These are phyloP conservation scores for Paratrypauchen microcephalus DNA, from an alignment of 2,797 vertebrate genomes.

Conservation along the genomic window DNA sequence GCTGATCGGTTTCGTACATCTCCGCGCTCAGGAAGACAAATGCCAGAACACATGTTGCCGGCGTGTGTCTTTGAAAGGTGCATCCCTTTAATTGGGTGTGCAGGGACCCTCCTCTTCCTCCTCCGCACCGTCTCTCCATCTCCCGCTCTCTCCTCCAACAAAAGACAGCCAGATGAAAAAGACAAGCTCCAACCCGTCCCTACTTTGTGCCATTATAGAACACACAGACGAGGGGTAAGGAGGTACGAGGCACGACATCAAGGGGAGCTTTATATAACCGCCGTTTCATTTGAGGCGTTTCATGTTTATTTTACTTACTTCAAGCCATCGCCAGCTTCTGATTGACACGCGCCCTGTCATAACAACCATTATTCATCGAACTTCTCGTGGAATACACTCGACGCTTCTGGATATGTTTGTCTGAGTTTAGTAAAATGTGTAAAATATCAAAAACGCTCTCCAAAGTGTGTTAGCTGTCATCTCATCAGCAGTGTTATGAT, in stretches of 20 bases:
- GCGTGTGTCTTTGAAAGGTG: constrained; percentile 80
- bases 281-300: constrained; percentile 79
- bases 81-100: constrained; percentile 87
- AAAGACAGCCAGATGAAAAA: constrained; percentile 84
- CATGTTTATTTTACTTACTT: constrained; percentile 82
- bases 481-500: constrained; percentile 80
- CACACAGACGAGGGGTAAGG: constrained; percentile 82
- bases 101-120: constrained; percentile 78
- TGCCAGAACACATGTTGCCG: constrained; percentile 85
- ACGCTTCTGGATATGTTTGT: constrained; percentile 85
- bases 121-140: constrained; percentile 42
- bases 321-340: constrained; percentile 72
- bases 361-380: constrained; percentile 84
- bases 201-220: constrained; percentile 84
- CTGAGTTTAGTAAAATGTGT: constrained; percentile 81
- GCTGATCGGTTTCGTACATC: constrained; percentile 79
- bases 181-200: constrained; percentile 77
- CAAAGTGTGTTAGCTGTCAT: constrained; percentile 78
- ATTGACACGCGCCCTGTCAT: constrained; percentile 83
- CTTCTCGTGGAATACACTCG: constrained; percentile 77
- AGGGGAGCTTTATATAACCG: constrained; percentile 86
- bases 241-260: constrained; percentile 82
- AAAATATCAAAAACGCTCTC: constrained; percentile 79
- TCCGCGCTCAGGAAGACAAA: constrained; percentile 85
- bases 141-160: constrained; percentile 71